Percentiles rank a stretch among this genome's conserved stretches.
phyloP scores from a whole-genome alignment of 2,797 vertebrate species.

The Chelon auratus region DNA sequence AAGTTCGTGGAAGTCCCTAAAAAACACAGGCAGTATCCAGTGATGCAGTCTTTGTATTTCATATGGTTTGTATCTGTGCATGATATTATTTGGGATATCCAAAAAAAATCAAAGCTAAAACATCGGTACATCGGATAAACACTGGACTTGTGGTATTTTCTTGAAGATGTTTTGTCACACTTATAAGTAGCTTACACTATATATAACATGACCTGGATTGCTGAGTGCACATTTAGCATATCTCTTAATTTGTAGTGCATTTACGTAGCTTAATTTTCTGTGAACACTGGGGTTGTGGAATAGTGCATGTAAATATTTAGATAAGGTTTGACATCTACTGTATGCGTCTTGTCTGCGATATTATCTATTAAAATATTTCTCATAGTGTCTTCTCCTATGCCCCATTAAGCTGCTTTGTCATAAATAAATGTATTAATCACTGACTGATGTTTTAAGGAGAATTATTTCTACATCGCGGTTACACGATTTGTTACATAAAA shows the following conservation, averaged over 20 bases:
- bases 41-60: background rate
- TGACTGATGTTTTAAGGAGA: slow-evolving; percentile 11
- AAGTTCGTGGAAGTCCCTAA: slow-evolving; percentile 38
- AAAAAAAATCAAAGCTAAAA: too few relatives aligned
- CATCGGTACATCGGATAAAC: too few relatives aligned
- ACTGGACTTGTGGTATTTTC: too few relatives aligned
- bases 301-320: background rate
- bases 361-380: background rate
- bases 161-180: too few relatives aligned
- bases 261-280: background rate
- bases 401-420: background rate
- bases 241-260: background rate
- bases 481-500: background rate
- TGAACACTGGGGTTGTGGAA: background rate
- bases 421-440: background rate
- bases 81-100: background rate
- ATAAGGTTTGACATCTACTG: background rate
- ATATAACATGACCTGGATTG: too few relatives aligned
- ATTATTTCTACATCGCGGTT: background rate
- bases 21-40: background rate
- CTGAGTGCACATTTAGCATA: too few relatives aligned
- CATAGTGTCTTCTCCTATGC: background rate
- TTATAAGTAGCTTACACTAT: too few relatives aligned
- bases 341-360: background rate
- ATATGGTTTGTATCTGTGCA: background rate